Percentiles rank a stretch among this genome's conserved stretches.
Conservation (phyloP, 2,113 vertebrate species). For the Pelmatolapia mariae region DNA sequence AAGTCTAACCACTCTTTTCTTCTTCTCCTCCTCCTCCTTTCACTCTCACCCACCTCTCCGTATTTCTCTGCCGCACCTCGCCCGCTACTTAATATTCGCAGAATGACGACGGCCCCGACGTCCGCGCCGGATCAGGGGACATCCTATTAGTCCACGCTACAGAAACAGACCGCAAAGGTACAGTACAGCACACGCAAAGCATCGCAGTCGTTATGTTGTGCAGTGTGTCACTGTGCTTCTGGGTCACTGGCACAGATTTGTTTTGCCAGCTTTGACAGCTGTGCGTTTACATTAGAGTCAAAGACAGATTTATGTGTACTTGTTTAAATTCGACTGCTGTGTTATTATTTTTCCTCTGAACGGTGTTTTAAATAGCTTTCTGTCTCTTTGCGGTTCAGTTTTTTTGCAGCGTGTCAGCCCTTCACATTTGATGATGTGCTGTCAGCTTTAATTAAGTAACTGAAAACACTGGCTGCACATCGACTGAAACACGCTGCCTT, state of each 20-base stretch:
- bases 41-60: background rate
- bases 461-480: background rate
- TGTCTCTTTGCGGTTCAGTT: background rate
- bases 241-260: slow-evolving; percentile 14
- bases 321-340: background rate
- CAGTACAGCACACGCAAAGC: background rate
- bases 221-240: background rate
- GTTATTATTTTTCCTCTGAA: background rate
- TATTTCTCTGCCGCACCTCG: background rate
- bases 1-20: background rate
- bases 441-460: slow-evolving; percentile 2
- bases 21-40: background rate
- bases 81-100: slow-evolving; percentile 34
- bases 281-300: background rate
- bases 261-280: background rate
- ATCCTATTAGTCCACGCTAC: slow-evolving; percentile 95
- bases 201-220: background rate
- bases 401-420: background rate
- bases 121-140: slow-evolving; percentile 93
- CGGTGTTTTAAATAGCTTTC: background rate
- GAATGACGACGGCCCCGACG: slow-evolving; percentile 95
- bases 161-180: slow-evolving; percentile 97
- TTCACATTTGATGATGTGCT: background rate
- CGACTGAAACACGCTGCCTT: background rate
- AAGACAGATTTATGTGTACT: background rate